Evolutionary conservation across 2,888 invertebrate genomes (phyloP).

Genomic region (Drosophila barbarae): DNA sequence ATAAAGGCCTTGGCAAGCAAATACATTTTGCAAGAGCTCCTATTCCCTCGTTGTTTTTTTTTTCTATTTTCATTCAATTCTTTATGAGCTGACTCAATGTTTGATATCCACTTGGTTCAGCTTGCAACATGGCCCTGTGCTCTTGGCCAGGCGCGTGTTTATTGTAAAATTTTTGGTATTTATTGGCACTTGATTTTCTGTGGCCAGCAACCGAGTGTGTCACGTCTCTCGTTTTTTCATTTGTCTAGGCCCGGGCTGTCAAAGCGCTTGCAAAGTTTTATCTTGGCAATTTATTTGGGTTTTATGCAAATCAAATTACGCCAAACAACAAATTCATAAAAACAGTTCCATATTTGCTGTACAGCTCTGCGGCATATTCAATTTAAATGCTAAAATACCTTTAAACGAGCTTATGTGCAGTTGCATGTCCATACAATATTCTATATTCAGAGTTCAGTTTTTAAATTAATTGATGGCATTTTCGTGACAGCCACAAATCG

Average conservation of each 20-base stretch:
- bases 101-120: constrained; percentile 32
- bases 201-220: constrained; percentile 25
- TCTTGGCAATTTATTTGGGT: constrained; percentile 63
- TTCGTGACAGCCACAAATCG: constrained; percentile 44
- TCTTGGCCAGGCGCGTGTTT: constrained; percentile 38
- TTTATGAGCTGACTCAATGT: constrained; percentile 8
- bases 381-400: constrained; percentile 45
- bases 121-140: constrained; percentile 8
- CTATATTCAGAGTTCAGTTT: constrained; percentile 9
- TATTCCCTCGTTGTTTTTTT: background rate
- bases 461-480: constrained; percentile 59
- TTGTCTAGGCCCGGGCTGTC: constrained; percentile 23
- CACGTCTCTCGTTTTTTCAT: constrained; percentile 23
- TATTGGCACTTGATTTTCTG: constrained; percentile 55
- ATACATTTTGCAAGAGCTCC: background rate
- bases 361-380: constrained; percentile 37
- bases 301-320: constrained; percentile 67
- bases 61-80: background rate
- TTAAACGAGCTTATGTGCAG: constrained; percentile 12
- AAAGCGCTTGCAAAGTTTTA: constrained; percentile 46
- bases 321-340: constrained; percentile 30
- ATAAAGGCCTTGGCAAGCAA: background rate
- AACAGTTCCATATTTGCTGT: constrained; percentile 21
- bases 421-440: background rate
- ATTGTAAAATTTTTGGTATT: constrained; percentile 51